phyloP scores from a whole-genome alignment of 1,140 invertebrate genomes.

The Amyelois transitella region DNA sequence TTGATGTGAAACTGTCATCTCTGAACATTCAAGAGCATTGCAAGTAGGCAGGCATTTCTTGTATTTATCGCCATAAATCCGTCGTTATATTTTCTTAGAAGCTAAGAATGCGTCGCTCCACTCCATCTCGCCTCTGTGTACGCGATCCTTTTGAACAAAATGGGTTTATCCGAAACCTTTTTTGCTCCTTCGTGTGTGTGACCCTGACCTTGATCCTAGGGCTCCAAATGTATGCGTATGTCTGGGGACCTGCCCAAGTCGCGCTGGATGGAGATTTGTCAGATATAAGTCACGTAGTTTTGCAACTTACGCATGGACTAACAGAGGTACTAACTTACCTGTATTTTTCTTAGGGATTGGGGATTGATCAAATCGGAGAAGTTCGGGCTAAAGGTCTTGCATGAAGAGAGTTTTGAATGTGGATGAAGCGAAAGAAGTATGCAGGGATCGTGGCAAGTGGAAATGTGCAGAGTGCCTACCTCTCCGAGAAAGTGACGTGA shows the following conservation, averaged over 20 bases:
- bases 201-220: slow-evolving; percentile 38
- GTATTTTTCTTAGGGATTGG: background rate
- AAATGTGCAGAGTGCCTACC: no score
- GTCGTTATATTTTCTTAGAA: no score
- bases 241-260: slow-evolving; percentile 32
- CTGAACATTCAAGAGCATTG: no score
- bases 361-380: no score
- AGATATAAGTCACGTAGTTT: slow-evolving; percentile 54
- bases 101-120: background rate
- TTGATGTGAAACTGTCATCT: no score
- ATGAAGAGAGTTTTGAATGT: no score
- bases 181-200: slow-evolving; percentile 49
- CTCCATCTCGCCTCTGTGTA: background rate
- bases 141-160: background rate
- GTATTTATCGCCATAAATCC: no score
- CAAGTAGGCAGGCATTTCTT: no score
- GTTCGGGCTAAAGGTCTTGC: no score
- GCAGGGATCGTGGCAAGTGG: no score
- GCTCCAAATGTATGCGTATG: slow-evolving; percentile 46
- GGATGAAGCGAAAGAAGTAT: no score
- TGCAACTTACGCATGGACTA: slow-evolving; percentile 46
- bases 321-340: slow-evolving; percentile 33
- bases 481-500: no score
- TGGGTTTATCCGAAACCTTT: slow-evolving; percentile 30
- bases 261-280: slow-evolving; percentile 44